A percentile compares a stretch with the other conserved stretches of the same genome.
phyloP scores from a whole-genome alignment of 1,140 invertebrate species.

The Metopolophium dirhodum region DNA sequence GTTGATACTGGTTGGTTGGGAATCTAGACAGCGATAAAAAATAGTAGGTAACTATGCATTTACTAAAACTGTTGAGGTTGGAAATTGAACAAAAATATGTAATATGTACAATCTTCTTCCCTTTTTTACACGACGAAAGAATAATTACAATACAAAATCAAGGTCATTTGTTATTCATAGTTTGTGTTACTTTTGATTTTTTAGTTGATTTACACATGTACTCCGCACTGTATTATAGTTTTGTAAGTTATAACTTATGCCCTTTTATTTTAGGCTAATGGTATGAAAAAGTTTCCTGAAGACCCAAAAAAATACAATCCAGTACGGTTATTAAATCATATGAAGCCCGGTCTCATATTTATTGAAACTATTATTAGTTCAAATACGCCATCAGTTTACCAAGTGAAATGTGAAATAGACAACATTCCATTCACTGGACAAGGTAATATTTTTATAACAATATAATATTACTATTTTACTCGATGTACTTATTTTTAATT shows the following conservation, averaged over 20 bases:
- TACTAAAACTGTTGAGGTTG: no score
- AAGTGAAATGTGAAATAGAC: not conserved
- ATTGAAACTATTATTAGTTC: not conserved
- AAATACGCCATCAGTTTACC: not conserved
- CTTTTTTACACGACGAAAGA: no score
- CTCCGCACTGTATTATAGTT: not conserved
- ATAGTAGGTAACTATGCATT: no score
- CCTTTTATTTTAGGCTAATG: not conserved
- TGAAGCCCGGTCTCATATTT: constrained; percentile 6
- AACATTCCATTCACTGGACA: not conserved
- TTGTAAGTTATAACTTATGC: not conserved
- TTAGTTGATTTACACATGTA: not conserved
- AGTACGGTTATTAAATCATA: constrained; percentile 33
- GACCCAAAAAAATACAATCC: constrained; percentile 20
- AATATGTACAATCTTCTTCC: no score
- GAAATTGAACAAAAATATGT: no score
- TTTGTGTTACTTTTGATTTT: not conserved
- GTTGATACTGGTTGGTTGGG: no score
- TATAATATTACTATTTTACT: not conserved
- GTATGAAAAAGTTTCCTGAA: constrained; percentile 43
- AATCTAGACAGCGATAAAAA: no score
- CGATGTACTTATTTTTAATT: not conserved
- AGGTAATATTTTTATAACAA: constrained; percentile 18
- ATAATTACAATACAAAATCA: no score
- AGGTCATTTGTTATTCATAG: no score